Percentiles rank a stretch among this genome's conserved stretches.
Conservation (phyloP, 2,113 vertebrate species). For the Sinocyclocheilus grahami region DNA sequence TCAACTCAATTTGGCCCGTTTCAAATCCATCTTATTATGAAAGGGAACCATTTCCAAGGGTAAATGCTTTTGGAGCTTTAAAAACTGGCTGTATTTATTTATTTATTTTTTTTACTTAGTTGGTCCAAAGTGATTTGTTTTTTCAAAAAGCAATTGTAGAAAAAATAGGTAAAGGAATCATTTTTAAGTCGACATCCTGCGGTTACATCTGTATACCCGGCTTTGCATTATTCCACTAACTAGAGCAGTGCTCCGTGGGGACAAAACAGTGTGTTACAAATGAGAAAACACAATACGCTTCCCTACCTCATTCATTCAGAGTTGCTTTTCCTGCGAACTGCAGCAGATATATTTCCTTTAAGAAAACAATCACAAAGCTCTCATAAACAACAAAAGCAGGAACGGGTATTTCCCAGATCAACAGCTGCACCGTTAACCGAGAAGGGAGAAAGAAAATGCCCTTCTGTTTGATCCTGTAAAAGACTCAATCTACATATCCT, state of each 20-base stretch:
- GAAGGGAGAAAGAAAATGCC: constrained; percentile 18
- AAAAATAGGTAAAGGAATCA: background rate
- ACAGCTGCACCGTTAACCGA: constrained; percentile 52
- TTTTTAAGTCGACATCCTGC: background rate
- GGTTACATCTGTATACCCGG: background rate
- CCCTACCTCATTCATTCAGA: constrained; percentile 60
- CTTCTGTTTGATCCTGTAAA: constrained; percentile 58
- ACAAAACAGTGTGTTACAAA: constrained; percentile 67
- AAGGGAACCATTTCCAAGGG: constrained; percentile 62
- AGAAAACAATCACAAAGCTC: constrained; percentile 61
- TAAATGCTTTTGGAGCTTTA: constrained; percentile 44
- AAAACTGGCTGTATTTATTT: constrained; percentile 29
- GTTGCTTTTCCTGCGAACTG: constrained; percentile 62
- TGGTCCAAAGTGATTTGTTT: background rate
- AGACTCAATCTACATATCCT: constrained; percentile 69
- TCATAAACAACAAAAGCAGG: constrained; percentile 48
- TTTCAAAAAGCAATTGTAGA: background rate
- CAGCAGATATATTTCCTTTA: constrained; percentile 63
- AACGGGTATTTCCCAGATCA: constrained; percentile 50
- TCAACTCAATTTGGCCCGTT: constrained; percentile 63
- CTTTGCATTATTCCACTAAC: constrained; percentile 11
- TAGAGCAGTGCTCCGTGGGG: constrained; percentile 23
- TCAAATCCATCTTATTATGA: constrained; percentile 70
- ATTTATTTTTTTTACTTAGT: background rate
- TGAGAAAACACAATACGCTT: constrained; percentile 59